Evolutionary conservation across 2,797 vertebrate genomes (phyloP).

Genomic region (Poecilia gillii): DNA sequence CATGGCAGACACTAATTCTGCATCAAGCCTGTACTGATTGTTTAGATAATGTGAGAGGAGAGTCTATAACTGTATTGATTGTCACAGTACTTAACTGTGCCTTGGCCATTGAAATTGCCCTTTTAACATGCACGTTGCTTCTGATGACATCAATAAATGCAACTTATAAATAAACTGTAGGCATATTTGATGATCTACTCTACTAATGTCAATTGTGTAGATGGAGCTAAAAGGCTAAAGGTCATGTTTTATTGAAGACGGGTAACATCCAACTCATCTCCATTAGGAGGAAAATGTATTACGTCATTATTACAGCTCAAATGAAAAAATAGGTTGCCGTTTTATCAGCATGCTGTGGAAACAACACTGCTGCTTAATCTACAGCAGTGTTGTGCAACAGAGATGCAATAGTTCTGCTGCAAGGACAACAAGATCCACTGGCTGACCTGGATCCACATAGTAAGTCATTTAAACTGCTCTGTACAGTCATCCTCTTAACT

Average conservation of each 20-base stretch:
- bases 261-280: background rate
- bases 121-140: slow-evolving; percentile 19
- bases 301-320: background rate
- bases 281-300: background rate
- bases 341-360: background rate
- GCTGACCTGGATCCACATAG: slow-evolving; percentile 8
- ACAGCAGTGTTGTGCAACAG: background rate
- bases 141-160: slow-evolving; percentile 36
- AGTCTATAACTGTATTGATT: slow-evolving; percentile 39
- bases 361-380: background rate
- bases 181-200: slow-evolving; percentile 6
- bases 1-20: slow-evolving; percentile 22
- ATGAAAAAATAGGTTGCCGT: background rate
- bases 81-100: slow-evolving; percentile 36
- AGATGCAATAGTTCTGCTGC: background rate
- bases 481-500: background rate
- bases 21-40: slow-evolving; percentile 32
- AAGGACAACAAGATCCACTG: background rate
- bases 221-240: slow-evolving; percentile 2
- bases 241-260: background rate
- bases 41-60: slow-evolving; percentile 27
- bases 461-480: background rate
- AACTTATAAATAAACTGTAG: slow-evolving; percentile 21
- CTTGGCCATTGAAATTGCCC: slow-evolving; percentile 28
- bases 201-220: slow-evolving; percentile 1